phyloP scores from a whole-genome alignment of 1,140 invertebrate genomes.

The Argopecten irradians region DNA sequence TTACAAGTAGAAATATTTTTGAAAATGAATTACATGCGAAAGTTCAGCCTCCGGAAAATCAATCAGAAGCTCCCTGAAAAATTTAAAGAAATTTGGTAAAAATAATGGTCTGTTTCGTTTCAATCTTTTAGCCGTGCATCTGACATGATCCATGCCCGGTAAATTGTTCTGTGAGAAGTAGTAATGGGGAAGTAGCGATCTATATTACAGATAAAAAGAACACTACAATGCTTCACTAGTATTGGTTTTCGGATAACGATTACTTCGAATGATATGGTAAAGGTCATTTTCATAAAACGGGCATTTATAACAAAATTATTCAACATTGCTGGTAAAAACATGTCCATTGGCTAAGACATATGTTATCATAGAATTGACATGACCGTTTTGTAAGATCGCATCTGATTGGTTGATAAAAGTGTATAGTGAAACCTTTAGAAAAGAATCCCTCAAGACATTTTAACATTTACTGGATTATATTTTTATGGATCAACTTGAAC shows the following conservation, averaged over 20 bases:
- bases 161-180: not conserved
- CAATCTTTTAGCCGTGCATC: not conserved
- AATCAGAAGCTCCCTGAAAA: not conserved
- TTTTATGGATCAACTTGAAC: too few relatives aligned
- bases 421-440: too few relatives aligned
- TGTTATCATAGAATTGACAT: too few relatives aligned
- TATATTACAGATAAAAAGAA: not conserved
- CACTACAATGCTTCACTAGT: not conserved
- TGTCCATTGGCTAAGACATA: too few relatives aligned
- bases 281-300: too few relatives aligned
- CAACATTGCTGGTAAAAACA: too few relatives aligned
- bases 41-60: not conserved
- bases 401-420: too few relatives aligned
- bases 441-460: too few relatives aligned
- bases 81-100: not conserved
- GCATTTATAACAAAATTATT: too few relatives aligned
- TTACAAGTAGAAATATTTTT: not conserved
- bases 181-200: not conserved
- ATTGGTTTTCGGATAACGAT: not conserved
- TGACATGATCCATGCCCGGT: not conserved
- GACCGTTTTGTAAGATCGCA: too few relatives aligned
- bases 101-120: not conserved
- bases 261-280: not conserved
- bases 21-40: constrained; percentile 5
- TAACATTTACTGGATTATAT: too few relatives aligned